Evolutionary conservation across 1,140 invertebrate species (phyloP), one percentile per base, ranked within the genome.

Genomic region (Drosophila sulfurigaster): DNA sequence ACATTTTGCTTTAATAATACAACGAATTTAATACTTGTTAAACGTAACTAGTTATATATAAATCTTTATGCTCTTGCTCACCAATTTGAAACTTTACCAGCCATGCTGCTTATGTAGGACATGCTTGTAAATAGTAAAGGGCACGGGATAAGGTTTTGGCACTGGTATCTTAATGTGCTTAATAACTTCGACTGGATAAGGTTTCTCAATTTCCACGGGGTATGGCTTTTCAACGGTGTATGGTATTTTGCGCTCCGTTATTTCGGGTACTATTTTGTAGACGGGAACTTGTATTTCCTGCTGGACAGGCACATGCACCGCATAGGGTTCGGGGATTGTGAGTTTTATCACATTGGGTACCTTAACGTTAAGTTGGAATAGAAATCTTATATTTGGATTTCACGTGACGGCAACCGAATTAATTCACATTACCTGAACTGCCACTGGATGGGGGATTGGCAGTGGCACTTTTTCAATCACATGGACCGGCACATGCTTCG

Each of bases 61-160:
- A 35, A 51, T 11, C 4, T 11, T 5, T 16, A 25, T 38, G 11
- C 32, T 16, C 30, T 28, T 10, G 4, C 59, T 38, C 10, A 13
- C 8, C 8, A 25, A n/a, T 41, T 5, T 28, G 4, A 5, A 32
- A 20, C 8, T 2, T 69, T 41, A 87, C 91, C 91, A 91, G 73
- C 95, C 94, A 91, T 96, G 95, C 41, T 92, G 88, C 49, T 89
- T 88, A 86, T 96, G 95, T 93, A 96, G 96, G 76, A 96, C 95
- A 92, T 96, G 96, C 92, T 96, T 96, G 93, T 96, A 96, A 54
- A 96, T 95, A 3, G 96, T 96, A n/a, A 96, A 95, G 78, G 96
- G 96, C 59, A 96, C 96, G 48, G 96, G 95, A 92, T 96, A 96
- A 28, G 96, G 96, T 92, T 96, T 96, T 74, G 95, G 95, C 79